These are phyloP conservation scores for Leptosomus discolor DNA, from an alignment of 2,113 vertebrate species.

Conservation along the genomic window DNA sequence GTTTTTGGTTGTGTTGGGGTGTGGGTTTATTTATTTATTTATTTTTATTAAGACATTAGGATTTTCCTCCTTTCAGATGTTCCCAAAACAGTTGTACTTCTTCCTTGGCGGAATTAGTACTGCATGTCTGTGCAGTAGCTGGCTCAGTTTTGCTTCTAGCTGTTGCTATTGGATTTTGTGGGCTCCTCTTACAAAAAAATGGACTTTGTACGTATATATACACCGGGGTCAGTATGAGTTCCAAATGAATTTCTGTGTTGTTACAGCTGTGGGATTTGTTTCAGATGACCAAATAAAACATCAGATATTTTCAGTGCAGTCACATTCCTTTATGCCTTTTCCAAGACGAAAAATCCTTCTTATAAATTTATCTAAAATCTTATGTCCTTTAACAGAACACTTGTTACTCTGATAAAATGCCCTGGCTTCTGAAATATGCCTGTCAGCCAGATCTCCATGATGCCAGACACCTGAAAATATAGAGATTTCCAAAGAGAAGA, in stretches of 20 bases:
- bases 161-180: not conserved
- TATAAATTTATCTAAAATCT: not conserved
- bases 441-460: not conserved
- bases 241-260: not conserved
- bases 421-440: not conserved
- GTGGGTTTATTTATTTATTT: too few species aligned
- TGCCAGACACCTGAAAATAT: not conserved
- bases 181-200: not conserved
- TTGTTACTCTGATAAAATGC: not conserved
- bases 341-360: not conserved
- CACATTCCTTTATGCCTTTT: not conserved
- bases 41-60: not conserved
- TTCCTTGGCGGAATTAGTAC: not conserved
- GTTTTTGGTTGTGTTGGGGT: not conserved
- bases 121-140: not conserved
- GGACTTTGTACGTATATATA: rapidly evolving
- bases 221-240: not conserved
- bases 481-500: not conserved
- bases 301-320: not conserved
- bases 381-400: not conserved
- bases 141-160: not conserved
- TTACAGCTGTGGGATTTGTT: not conserved
- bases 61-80: not conserved
- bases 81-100: not conserved
- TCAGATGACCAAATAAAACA: not conserved